phyloP scores from a whole-genome alignment of 2,797 vertebrate genomes.

The Aselliscus stoliczkanus region DNA sequence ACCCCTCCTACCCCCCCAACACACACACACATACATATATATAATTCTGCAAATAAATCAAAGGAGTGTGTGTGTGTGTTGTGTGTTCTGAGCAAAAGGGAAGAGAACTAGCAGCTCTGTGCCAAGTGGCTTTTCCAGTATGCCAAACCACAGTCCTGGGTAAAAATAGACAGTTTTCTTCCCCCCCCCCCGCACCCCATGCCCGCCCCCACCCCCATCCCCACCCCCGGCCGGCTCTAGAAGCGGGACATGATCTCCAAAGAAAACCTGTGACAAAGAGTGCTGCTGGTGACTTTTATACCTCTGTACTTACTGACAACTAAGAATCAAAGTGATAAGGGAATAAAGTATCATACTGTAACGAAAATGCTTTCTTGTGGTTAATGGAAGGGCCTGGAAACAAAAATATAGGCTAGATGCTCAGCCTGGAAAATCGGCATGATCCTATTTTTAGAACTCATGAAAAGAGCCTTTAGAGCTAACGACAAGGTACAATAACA shows the following conservation, averaged over 20 bases:
- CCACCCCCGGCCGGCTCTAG: background rate
- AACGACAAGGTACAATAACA: conserved; percentile 30
- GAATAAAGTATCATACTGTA: background rate
- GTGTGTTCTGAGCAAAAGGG: background rate
- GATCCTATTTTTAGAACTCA: conserved; percentile 50
- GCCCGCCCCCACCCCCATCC: too few relatives aligned
- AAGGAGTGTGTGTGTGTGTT: background rate
- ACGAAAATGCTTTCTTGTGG: background rate
- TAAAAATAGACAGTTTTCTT: background rate
- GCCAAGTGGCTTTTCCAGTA: background rate
- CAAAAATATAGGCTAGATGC: background rate
- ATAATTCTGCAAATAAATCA: conserved; percentile 4
- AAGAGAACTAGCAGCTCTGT: background rate
- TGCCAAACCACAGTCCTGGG: background rate
- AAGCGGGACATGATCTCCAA: background rate
- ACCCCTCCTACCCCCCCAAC: background rate
- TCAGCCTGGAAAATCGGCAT: conserved; percentile 40
- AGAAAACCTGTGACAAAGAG: conserved; percentile 9
- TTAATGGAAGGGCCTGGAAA: background rate
- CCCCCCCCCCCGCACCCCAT: background rate
- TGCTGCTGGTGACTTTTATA: background rate
- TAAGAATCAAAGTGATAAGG: background rate
- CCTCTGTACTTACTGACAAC: background rate
- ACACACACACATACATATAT: background rate
- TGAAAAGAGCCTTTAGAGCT: conserved; percentile 45